These are phyloP conservation scores for Ptyas mucosa DNA, from an alignment of 2,113 vertebrate species.

Conservation along the genomic window DNA sequence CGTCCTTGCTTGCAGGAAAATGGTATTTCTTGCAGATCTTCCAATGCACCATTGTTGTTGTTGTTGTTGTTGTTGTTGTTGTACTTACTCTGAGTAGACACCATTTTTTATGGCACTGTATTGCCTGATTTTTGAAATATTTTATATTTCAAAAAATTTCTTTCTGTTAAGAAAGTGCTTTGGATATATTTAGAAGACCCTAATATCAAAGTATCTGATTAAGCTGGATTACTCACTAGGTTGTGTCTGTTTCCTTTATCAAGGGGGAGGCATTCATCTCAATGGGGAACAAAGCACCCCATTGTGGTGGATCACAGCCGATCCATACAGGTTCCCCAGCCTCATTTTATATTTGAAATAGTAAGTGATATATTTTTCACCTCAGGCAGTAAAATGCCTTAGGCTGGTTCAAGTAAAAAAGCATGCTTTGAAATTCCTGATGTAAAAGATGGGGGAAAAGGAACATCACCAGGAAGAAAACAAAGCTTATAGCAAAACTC, in stretches of 20 bases:
- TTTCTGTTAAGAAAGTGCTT: not conserved
- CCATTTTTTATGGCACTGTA: not conserved
- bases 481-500: not conserved
- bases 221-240: not conserved
- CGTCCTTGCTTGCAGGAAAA: not conserved
- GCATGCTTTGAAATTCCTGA: not conserved
- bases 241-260: not conserved
- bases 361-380: not conserved
- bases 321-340: not conserved
- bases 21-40: not conserved
- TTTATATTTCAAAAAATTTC: not conserved
- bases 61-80: not conserved
- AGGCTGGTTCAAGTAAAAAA: not conserved
- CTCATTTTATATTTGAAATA: not conserved
- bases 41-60: too few species aligned
- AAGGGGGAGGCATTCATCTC: not conserved
- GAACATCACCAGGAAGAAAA: not conserved
- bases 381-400: not conserved
- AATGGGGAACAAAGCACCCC: not conserved
- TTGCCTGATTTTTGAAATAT: not conserved
- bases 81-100: not conserved
- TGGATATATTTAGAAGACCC: not conserved
- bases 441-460: not conserved
- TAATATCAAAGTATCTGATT: not conserved
- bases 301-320: not conserved